Evolutionary conservation across 2,888 invertebrate species (phyloP), one percentile per base, ranked within the genome.

Genomic region (Drosophila atripex): DNA sequence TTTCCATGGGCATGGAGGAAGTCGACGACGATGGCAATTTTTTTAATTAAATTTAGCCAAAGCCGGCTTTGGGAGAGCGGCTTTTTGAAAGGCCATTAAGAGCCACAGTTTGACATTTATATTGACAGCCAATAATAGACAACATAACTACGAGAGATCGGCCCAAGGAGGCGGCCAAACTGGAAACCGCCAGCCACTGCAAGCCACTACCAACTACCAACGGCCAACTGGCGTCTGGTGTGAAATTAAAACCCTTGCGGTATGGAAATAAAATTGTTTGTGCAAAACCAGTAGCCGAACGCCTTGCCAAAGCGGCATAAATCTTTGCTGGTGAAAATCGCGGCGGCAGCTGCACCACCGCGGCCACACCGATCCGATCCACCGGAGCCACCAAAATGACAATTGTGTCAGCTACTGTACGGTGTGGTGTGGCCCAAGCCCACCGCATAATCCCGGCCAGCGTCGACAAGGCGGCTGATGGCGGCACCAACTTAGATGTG

Each of bases 381-480:
- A 73, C 73, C 75, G 77, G 14, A 60, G 39, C 60, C 61, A 25
- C 56, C 65, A 76, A 69, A 90, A 86, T 90, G 90, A 90, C 90
- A 90, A 90, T 90, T 90, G 90, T 90, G 89, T 85, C 88, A 89
- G 90, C 90, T 90, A 91, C 90, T 88, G 90, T 90, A 79, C 69
- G 71, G 72, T 8, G 68, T 5, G 21, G 30, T 3, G 21, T 6
- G 5, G 38, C 63, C 54, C 55, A 50, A 53, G 60, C 46, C 35
- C 70, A 47, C 18, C 51, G 70, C 56, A 59, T 52, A 49, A 21
- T 55, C 64, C 49, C 46, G 41, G 39, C 69, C 49, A 47, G 59
- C 69, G 69, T 43, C 46, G 59, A 70, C 39, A 46, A 39, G 50
- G 18, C 53, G 45, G 35, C 39, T 54, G 59, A 66, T 51, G 58